Conservation (phyloP, 2,888 invertebrate genomes). For the Melanostoma scalare region DNA sequence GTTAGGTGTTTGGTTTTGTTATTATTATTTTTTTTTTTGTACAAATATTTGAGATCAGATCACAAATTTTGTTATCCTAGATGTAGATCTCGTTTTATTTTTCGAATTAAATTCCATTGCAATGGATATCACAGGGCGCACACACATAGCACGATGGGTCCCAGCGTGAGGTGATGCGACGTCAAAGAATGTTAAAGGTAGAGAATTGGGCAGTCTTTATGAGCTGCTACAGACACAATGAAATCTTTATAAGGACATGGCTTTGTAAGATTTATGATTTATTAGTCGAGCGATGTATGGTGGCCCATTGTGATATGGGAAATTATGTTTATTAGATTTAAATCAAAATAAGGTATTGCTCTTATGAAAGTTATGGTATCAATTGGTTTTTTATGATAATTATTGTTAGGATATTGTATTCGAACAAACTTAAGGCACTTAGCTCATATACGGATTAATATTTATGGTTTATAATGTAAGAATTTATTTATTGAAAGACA, state of each 20-base stretch:
- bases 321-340: conserved; percentile 50
- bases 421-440: neutral
- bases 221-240: conserved; percentile 32
- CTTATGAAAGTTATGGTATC: conserved; percentile 34
- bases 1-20: conserved; percentile 45
- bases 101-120: conserved; percentile 57
- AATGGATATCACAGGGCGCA: conserved; percentile 53
- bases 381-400: conserved; percentile 42
- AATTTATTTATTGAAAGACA: conserved; percentile 37
- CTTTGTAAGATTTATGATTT: conserved; percentile 56
- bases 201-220: conserved; percentile 45
- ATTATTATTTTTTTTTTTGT: conserved; percentile 16
- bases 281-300: conserved; percentile 66
- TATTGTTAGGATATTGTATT: conserved; percentile 16
- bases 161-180: conserved; percentile 53
- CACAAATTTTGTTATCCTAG: conserved; percentile 60
- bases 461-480: too few species aligned
- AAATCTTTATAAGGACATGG: conserved; percentile 15
- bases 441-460: neutral
- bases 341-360: conserved; percentile 46
- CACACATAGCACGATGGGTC: conserved; percentile 60
- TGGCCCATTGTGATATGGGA: conserved; percentile 50
- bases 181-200: neutral
- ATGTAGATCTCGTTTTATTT: conserved; percentile 50
- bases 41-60: conserved; percentile 32